Evolutionary conservation across 2,797 vertebrate species (phyloP).

Genomic region (Anabas testudineus): DNA sequence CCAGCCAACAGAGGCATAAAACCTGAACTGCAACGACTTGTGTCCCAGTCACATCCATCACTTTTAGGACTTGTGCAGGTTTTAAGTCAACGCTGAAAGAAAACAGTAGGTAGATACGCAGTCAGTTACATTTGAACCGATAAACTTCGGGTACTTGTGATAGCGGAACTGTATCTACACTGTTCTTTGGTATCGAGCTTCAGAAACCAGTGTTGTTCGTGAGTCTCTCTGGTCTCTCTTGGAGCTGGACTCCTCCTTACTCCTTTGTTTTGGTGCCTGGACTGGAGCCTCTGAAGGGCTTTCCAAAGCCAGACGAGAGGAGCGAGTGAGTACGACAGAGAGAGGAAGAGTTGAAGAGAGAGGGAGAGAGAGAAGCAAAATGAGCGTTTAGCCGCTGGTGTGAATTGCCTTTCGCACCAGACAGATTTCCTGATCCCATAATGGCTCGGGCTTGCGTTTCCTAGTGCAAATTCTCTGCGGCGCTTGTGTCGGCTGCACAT

Average conservation of each 20-base stretch:
- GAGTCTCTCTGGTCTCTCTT: not conserved
- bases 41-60: too few relatives aligned
- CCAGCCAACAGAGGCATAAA: too few relatives aligned
- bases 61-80: too few relatives aligned
- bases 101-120: too few relatives aligned
- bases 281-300: conserved; percentile 13
- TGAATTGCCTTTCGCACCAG: conserved; percentile 90
- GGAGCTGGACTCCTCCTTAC: conserved; percentile 48
- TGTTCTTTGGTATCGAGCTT: not conserved
- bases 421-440: conserved; percentile 88
- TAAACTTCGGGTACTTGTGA: too few relatives aligned
- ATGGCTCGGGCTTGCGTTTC: conserved; percentile 86
- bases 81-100: too few relatives aligned
- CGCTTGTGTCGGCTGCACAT: conserved; percentile 89
- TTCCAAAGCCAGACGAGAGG: conserved; percentile 34
- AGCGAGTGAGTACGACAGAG: conserved; percentile 36
- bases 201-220: not conserved
- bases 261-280: conserved; percentile 69
- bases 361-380: conserved; percentile 80
- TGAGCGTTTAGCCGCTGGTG: conserved; percentile 89
- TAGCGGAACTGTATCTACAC: too few relatives aligned
- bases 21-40: too few relatives aligned
- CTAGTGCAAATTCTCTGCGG: conserved; percentile 86
- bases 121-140: too few relatives aligned
- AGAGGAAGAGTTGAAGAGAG: conserved; percentile 55